phyloP scores from a whole-genome alignment of 2,888 invertebrate genomes.

The Hydrotaea cyrtoneurina region DNA sequence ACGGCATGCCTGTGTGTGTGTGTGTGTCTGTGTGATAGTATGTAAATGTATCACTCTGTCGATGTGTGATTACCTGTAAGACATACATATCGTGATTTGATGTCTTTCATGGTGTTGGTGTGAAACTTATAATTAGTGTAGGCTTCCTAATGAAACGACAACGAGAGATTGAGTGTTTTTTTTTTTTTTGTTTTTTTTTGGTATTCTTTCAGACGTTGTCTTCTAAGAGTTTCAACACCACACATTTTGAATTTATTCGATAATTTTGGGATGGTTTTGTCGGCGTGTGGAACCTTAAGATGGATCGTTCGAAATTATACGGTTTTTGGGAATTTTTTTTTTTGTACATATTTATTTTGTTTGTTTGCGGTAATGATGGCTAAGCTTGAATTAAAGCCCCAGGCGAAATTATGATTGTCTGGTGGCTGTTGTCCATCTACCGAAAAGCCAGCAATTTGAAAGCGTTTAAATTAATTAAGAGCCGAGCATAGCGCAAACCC shows the following conservation, averaged over 20 bases:
- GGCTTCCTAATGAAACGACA: conserved; percentile 50
- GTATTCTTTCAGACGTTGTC: not conserved
- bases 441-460: conserved; percentile 28
- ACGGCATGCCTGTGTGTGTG: not conserved
- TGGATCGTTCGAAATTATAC: conserved; percentile 31
- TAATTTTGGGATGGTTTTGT: conserved; percentile 24
- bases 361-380: conserved; percentile 25
- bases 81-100: not conserved
- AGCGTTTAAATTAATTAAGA: conserved; percentile 49
- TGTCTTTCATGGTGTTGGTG: conserved; percentile 23
- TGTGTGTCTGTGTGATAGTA: not conserved
- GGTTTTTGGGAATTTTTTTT: conserved; percentile 1
- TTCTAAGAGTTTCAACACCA: too few species aligned
- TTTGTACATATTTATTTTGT: not conserved
- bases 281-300: not conserved
- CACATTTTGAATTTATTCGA: not conserved
- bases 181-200: not conserved
- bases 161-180: not conserved
- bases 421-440: not conserved
- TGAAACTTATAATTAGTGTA: conserved; percentile 45
- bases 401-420: conserved; percentile 44
- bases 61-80: not conserved
- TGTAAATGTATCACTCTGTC: not conserved
- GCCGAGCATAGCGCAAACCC: conserved; percentile 2
- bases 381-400: conserved; percentile 44